Percentiles rank a stretch among this genome's conserved stretches.
Evolutionary conservation across 1,140 invertebrate genomes (phyloP).

Genomic region (Drosophila rufa): DNA sequence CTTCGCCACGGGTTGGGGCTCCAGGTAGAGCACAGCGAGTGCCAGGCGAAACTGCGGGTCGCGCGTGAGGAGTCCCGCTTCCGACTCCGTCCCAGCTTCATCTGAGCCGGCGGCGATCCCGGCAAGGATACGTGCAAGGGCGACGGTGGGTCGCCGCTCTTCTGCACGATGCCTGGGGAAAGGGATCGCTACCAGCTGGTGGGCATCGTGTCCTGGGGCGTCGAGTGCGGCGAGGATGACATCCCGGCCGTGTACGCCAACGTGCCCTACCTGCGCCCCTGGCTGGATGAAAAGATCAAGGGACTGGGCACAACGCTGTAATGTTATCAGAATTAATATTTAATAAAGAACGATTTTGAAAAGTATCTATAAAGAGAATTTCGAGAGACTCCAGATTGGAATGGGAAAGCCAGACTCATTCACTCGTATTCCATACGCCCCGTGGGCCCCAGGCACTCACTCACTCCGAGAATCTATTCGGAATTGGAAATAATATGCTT

Average conservation of each 20-base stretch:
- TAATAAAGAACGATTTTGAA: conserved; percentile 16
- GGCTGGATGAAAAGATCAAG: conserved; percentile 86
- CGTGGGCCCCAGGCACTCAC: too few species aligned
- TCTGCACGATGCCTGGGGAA: conserved; percentile 87
- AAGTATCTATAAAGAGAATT: background rate
- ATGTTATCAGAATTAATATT: background rate
- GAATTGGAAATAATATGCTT: background rate
- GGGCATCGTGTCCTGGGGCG: conserved; percentile 87
- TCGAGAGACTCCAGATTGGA: background rate
- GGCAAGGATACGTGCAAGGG: conserved; percentile 90
- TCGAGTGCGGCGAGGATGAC: conserved; percentile 86
- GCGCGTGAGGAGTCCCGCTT: conserved; percentile 88
- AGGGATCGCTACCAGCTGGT: conserved; percentile 86
- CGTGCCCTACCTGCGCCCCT: conserved; percentile 87
- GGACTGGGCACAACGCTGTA: conserved; percentile 19
- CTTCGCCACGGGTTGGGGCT: conserved; percentile 89
- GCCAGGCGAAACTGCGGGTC: conserved; percentile 86
- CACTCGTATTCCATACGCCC: background rate
- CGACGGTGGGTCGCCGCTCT: conserved; percentile 87
- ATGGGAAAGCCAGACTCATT: conserved; percentile 1
- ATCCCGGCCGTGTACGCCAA: conserved; percentile 91
- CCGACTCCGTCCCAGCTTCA: conserved; percentile 87
- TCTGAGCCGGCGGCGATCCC: conserved; percentile 87
- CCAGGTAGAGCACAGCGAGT: conserved; percentile 86
- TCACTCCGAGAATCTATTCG: background rate